Conservation (phyloP, 2,797 vertebrate genomes). For the Ctenopoma multispine region DNA sequence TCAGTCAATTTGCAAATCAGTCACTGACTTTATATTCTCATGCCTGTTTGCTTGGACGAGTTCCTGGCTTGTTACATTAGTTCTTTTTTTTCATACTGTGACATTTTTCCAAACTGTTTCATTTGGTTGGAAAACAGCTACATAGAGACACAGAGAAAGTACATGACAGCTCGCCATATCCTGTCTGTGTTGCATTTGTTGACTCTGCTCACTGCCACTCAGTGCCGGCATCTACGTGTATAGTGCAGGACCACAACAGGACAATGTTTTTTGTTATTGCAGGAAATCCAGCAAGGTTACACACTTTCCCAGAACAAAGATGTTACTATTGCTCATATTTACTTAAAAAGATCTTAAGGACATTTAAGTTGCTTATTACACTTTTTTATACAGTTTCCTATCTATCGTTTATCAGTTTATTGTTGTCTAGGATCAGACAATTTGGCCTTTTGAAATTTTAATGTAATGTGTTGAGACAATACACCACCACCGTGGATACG, state of each 20-base stretch:
- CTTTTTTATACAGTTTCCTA: conserved; percentile 8
- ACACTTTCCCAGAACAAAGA: neutral
- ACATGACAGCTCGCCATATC: conserved; percentile 44
- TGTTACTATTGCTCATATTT: conserved; percentile 4
- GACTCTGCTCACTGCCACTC: conserved; percentile 44
- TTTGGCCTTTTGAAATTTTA: conserved; percentile 5
- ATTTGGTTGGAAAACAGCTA: conserved; percentile 31
- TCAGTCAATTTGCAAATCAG: conserved; percentile 1
- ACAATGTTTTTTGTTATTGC: conserved; percentile 15
- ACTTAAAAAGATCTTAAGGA: conserved; percentile 7
- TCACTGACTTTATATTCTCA: neutral
- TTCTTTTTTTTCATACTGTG: conserved; percentile 2
- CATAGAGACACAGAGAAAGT: conserved; percentile 36
- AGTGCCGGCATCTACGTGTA: conserved; percentile 8
- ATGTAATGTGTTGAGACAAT: conserved; percentile 16
- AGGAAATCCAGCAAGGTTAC: conserved; percentile 18
- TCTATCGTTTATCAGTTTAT: neutral
- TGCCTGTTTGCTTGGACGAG: neutral
- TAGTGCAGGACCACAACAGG: conserved; percentile 22
- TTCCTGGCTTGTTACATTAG: conserved; percentile 1
- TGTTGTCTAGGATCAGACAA: conserved; percentile 16
- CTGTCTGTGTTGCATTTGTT: conserved; percentile 41
- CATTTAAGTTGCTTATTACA: neutral
- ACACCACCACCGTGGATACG: neutral
- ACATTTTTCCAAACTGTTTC: conserved; percentile 32